Evolutionary conservation across 2,797 vertebrate genomes (phyloP).

Genomic region (Acanthurus lineatus): DNA sequence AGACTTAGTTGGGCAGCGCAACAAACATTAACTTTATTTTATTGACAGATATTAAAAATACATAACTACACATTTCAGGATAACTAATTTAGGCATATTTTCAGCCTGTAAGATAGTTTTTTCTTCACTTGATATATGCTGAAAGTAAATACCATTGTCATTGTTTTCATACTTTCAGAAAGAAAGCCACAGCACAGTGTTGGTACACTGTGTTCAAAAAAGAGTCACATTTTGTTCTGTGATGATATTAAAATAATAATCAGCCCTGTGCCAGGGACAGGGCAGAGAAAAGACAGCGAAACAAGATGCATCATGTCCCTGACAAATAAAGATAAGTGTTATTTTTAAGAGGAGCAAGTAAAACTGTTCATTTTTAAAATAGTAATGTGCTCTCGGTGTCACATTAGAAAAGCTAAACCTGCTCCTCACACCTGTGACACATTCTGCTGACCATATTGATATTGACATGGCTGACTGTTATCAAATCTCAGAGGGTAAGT

Average conservation of each 20-base stretch:
- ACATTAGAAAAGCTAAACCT: not conserved
- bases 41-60: too few relatives aligned
- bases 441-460: constrained; percentile 7
- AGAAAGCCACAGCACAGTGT: not conserved
- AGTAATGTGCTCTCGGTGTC: not conserved
- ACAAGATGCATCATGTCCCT: not conserved
- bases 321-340: not conserved
- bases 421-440: not conserved
- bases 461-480: not conserved
- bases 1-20: not conserved
- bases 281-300: not conserved
- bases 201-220: not conserved
- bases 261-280: not conserved
- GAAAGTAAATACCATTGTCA: not conserved
- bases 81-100: too few relatives aligned
- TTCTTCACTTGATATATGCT: not conserved
- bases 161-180: not conserved
- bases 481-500: constrained; percentile 25
- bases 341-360: not conserved
- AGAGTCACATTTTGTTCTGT: constrained; percentile 7
- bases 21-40: too few relatives aligned
- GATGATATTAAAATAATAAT: not conserved
- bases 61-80: not conserved
- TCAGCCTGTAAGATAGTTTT: not conserved
- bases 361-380: not conserved